phyloP scores from a whole-genome alignment of 92 coral and sea anemone species.

The Zoanthus sociatus region DNA sequence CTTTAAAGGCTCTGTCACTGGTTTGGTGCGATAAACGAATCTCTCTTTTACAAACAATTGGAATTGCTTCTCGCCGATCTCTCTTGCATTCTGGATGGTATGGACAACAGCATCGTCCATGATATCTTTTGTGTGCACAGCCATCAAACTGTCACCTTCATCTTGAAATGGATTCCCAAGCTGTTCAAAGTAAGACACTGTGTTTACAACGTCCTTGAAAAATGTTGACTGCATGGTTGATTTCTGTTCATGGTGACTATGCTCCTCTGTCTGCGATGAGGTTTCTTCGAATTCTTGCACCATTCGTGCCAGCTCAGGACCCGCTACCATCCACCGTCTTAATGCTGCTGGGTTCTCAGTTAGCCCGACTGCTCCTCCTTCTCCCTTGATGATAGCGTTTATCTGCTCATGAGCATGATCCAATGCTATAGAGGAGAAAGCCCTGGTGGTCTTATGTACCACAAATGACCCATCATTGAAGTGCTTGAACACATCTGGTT shows the following conservation, averaged over 20 bases:
- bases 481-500: conserved; percentile 52
- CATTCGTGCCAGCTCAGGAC: conserved; percentile 64
- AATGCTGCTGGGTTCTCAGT: conserved; percentile 63
- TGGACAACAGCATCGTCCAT: conserved; percentile 21
- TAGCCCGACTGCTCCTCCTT: not conserved
- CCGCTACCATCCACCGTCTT: conserved; percentile 23
- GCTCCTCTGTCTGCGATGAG: conserved; percentile 33
- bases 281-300: conserved; percentile 32
- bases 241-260: not conserved
- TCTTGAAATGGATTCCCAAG: conserved; percentile 61
- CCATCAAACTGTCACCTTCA: not conserved
- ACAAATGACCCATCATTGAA: conserved; percentile 51
- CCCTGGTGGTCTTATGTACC: conserved; percentile 61
- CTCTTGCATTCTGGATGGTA: conserved; percentile 24
- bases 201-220: conserved; percentile 62
- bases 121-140: conserved; percentile 33
- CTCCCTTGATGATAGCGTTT: conserved; percentile 64
- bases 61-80: conserved; percentile 38
- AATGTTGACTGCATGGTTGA: conserved; percentile 32
- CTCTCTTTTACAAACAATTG: conserved; percentile 37
- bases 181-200: conserved; percentile 59
- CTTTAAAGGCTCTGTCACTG: conserved; percentile 66
- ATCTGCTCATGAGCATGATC: conserved; percentile 65
- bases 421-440: conserved; percentile 36
- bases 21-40: conserved; percentile 29